Base-by-base conservation (phyloP, 2,113 vertebrate genomes). In the Grallaria varia region DNA sequence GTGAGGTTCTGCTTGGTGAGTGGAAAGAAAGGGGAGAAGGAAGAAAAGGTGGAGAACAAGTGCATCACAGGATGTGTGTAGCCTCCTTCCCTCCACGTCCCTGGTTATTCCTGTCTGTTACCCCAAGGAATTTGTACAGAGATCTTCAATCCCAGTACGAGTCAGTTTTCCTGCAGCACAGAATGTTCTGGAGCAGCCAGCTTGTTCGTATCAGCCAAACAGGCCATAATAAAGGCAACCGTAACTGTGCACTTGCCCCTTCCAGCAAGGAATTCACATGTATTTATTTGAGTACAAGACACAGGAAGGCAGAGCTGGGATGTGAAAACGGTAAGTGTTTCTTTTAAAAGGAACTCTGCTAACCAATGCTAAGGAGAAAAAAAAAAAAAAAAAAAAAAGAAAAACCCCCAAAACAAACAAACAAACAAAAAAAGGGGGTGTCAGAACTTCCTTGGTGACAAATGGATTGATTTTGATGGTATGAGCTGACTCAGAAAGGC, bases 31-130 rank as follows among this genome's bases (percentile, higher is more conserved):
- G 13, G 37, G 28, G 11, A 47, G 49, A 68, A 91, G 63, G 28
- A 62, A 5, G 24, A 72, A 35, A 66, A 30, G 11, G 14, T 39
- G 40, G 24, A 58, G 63, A 45, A 21, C 21, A 33, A 33, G 23
- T 1, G 0, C 33, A 19, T 55, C 53, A 22, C 18, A 8, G 37
- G 18, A 22, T 2, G 0, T 63, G 28, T 0, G 0, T 12, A 31
- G 16, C 31, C 27, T 50, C 30, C 42, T 87, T 68, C 49, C 56
- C 25, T 84, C 24, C 3, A 3, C 25, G n/a, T 69, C 47, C 37
- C 19, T 27, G 6, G 10, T 53, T 82, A 35, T 75, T 86, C 69
- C 11, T 4, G 19, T 23, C 56, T 50, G 40, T 62, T 64, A 5
- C 15, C 35, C 42, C 25, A 25, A 74, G 52, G 76, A 55, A 24